Conservation (phyloP, 2,113 vertebrate species). For the Macquaria australasica region DNA sequence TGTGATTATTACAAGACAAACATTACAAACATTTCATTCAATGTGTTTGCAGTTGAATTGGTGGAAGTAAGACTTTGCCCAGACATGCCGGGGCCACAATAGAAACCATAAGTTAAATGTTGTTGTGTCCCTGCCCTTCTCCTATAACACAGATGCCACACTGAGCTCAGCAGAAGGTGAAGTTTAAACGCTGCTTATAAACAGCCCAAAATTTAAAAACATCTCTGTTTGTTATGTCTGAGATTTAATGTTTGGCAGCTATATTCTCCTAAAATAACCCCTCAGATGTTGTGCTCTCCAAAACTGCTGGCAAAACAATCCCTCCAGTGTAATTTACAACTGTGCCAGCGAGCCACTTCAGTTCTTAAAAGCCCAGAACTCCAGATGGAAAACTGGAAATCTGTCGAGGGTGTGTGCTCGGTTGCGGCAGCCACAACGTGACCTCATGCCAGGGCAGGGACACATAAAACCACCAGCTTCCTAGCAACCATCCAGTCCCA, state of each 20-base stretch:
- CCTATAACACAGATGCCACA: neutral
- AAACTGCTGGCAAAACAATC: conserved; percentile 36
- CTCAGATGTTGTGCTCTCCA: conserved; percentile 9
- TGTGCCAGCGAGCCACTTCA: conserved; percentile 31
- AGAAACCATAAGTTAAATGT: conserved; percentile 23
- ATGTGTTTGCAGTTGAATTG: conserved; percentile 24
- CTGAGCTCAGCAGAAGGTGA: conserved; percentile 26
- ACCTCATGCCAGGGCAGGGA: conserved; percentile 62
- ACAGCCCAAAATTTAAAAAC: conserved; percentile 10
- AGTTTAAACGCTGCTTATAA: conserved; percentile 41
- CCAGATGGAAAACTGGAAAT: conserved; percentile 65
- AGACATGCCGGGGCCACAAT: conserved; percentile 39
- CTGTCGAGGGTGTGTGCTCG: conserved; percentile 59
- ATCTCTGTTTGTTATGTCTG: conserved; percentile 53
- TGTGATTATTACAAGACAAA: conserved; percentile 41
- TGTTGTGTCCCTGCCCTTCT: conserved; percentile 16
- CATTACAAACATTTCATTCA: conserved; percentile 23
- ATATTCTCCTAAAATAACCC: conserved; percentile 46
- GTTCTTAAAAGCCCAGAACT: conserved; percentile 40
- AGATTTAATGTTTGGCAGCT: conserved; percentile 31
- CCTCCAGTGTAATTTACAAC: conserved; percentile 46
- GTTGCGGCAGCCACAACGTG: conserved; percentile 63
- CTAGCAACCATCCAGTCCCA: conserved; percentile 42
- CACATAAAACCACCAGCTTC: conserved; percentile 37
- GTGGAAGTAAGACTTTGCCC: conserved; percentile 46